These are phyloP conservation scores for Standfussiana lucernea DNA, from an alignment of 2,888 invertebrate genomes.

Conservation along the genomic window DNA sequence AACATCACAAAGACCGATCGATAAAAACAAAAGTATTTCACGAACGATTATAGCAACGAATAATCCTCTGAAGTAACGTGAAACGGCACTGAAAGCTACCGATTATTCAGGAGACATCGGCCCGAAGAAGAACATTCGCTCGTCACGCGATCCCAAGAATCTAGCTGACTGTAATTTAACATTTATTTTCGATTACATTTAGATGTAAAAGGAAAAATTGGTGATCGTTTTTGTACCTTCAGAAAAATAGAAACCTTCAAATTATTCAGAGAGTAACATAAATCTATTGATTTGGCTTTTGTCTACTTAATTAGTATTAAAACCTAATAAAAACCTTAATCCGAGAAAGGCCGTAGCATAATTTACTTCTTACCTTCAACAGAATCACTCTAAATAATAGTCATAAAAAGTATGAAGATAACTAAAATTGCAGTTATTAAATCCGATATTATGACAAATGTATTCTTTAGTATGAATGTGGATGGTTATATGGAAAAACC, in stretches of 20 bases:
- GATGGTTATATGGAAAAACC: no score
- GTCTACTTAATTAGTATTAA: no score
- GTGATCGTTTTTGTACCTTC: not conserved
- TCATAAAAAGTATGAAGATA: not conserved
- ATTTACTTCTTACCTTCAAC: not conserved
- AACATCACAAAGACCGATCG: slow-evolving; percentile 22
- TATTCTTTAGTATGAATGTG: not conserved
- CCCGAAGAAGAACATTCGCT: slow-evolving; percentile 88
- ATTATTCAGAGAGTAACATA: not conserved
- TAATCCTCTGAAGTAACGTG: slow-evolving; percentile 42
- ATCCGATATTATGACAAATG: not conserved
- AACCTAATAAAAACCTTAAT: no score
- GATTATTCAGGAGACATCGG: slow-evolving; percentile 89
- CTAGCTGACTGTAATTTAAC: slow-evolving; percentile 80
- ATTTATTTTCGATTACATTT: slow-evolving; percentile 26
- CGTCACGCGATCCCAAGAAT: slow-evolving; percentile 60
- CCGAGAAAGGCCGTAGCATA: not conserved
- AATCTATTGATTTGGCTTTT: not conserved
- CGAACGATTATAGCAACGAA: slow-evolving; percentile 24
- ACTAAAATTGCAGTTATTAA: not conserved
- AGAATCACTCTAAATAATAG: slow-evolving; percentile 4
- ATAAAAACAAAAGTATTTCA: slow-evolving; percentile 43
- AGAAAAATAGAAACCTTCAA: not conserved
- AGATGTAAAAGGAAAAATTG: not conserved
- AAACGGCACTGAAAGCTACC: slow-evolving; percentile 61